A percentile compares a stretch with the other conserved stretches of the same genome.
Evolutionary conservation across 2,113 vertebrate genomes (phyloP).

Genomic region (Mirounga angustirostris): DNA sequence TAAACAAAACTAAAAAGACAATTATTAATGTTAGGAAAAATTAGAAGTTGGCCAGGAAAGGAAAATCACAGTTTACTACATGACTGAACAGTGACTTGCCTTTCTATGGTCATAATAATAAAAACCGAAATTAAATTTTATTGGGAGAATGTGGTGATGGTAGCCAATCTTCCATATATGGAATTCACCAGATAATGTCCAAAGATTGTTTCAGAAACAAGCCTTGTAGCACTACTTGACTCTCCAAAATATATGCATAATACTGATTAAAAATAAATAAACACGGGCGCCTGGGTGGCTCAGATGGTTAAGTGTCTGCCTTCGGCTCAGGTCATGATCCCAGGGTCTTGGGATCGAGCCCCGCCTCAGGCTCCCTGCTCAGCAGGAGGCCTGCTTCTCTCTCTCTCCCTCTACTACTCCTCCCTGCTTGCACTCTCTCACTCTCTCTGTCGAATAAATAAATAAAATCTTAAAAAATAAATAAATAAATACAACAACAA

Average conservation of each 20-base stretch:
- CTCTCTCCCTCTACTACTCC: too few species aligned
- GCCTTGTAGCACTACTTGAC: not conserved
- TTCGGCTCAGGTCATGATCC: too few species aligned
- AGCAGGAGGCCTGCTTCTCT: too few species aligned
- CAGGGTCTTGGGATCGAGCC: too few species aligned
- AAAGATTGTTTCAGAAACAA: not conserved
- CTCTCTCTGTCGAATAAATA: too few species aligned
- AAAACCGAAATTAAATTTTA: not conserved
- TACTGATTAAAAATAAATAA: constrained; percentile 10
- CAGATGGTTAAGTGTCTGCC: too few species aligned
- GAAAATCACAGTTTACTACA: not conserved
- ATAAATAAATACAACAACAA: not conserved
- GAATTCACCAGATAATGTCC: not conserved
- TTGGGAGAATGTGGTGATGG: not conserved
- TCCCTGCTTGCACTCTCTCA: too few species aligned
- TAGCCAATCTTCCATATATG: not conserved
- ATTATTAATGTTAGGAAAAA: constrained; percentile 9
- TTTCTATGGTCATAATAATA: not conserved
- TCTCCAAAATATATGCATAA: not conserved
- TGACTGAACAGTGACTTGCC: not conserved
- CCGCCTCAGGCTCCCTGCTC: too few species aligned
- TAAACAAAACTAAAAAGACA: constrained; percentile 14
- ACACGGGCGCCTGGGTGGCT: too few species aligned
- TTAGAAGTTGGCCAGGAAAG: not conserved
- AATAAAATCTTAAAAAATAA: too few species aligned